phyloP scores from a whole-genome alignment of 1,140 invertebrate genomes.

The Diorhabda elongata region DNA sequence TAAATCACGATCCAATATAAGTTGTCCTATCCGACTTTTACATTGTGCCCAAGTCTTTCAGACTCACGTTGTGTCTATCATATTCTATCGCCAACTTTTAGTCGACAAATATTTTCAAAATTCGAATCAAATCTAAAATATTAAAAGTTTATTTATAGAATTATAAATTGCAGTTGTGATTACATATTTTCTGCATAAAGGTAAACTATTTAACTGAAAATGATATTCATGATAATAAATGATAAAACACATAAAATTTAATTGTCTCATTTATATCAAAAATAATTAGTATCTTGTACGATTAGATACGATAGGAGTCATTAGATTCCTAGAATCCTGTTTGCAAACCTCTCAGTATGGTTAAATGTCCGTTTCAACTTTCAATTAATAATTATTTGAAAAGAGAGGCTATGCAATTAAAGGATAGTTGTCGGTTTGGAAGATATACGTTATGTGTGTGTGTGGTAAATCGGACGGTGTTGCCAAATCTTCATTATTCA shows the following conservation, averaged over 20 bases:
- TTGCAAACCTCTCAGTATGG: not conserved
- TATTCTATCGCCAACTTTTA: no score
- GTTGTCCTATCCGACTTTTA: no score
- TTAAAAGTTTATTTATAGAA: no score
- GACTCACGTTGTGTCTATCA: no score
- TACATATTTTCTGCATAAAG: no score
- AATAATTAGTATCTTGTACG: not conserved
- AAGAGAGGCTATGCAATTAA: conserved; percentile 1
- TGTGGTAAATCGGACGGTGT: not conserved
- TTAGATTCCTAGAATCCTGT: not conserved
- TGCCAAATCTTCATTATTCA: not conserved
- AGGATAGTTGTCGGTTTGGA: not conserved
- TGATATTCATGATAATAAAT: no score
- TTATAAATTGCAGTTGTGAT: no score
- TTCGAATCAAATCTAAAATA: no score
- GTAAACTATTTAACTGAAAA: no score
- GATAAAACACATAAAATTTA: not conserved
- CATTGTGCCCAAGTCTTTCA: no score
- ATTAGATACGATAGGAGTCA: not conserved
- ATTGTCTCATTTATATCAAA: not conserved
- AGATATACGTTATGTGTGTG: not conserved
- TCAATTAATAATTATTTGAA: not conserved
- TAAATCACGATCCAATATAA: no score
- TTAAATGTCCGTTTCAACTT: not conserved
- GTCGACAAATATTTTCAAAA: no score